Conservation (phyloP, 35 echinoderm and acorn worm species). For the Chiridota heheva region DNA sequence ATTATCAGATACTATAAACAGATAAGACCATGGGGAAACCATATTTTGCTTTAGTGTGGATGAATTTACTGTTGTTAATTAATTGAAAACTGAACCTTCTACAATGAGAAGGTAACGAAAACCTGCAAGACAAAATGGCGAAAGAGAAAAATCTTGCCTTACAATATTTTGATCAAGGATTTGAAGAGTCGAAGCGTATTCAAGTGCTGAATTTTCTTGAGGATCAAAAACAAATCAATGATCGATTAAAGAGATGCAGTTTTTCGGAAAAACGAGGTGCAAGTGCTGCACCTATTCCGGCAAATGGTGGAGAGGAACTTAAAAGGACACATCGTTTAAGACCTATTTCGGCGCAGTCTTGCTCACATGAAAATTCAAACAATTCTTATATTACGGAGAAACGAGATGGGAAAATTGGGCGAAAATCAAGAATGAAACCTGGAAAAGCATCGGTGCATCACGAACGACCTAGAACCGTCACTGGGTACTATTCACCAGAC, state of each 20-base stretch:
- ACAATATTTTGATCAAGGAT: conserved; percentile 6
- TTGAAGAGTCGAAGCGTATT: conserved; percentile 16
- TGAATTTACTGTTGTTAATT: no score
- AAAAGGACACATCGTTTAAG: neutral
- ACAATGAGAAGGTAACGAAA: no score
- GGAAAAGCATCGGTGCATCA: neutral
- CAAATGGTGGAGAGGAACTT: neutral
- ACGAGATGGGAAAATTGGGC: neutral
- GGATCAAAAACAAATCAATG: conserved; percentile 13
- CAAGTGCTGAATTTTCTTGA: conserved; percentile 25
- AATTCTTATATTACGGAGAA: neutral
- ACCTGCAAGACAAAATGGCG: no score
- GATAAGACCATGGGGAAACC: no score
- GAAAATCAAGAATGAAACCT: neutral
- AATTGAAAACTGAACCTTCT: no score
- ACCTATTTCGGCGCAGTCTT: conserved; percentile 17
- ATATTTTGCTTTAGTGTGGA: no score
- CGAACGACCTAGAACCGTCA: conserved; percentile 6
- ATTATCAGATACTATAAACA: no score
- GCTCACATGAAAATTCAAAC: neutral
- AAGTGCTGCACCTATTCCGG: neutral
- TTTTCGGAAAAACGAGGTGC: no score
- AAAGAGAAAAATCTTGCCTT: no score
- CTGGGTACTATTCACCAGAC: neutral
- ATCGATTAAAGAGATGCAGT: conserved; percentile 21